Conservation (phyloP, 2,113 vertebrate species). For the Eleginops maclovinus region DNA sequence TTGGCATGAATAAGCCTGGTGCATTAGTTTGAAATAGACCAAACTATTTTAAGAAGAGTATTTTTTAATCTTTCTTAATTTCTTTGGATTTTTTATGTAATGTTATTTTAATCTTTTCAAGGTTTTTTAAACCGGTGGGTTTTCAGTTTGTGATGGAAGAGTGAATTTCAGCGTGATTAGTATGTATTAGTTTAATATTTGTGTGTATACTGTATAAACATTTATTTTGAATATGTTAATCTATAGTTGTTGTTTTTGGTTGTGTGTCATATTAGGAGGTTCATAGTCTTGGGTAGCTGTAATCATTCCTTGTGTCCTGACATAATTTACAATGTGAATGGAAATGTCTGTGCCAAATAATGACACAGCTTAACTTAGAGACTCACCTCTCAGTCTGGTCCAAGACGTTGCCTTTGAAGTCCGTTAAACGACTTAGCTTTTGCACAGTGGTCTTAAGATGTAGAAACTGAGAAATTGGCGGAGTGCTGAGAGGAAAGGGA, state of each 20-base stretch:
- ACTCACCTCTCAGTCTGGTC: conserved; percentile 3
- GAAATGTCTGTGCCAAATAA: neutral
- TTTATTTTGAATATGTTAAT: neutral
- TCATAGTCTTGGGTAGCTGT: neutral
- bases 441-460: conserved; percentile 13
- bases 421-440: conserved; percentile 26
- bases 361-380: neutral
- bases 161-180: no score
- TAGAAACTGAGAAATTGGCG: neutral
- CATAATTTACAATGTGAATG: neutral
- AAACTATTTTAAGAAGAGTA: no score
- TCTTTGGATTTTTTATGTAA: no score
- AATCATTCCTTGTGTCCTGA: neutral
- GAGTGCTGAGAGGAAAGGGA: conserved; percentile 15
- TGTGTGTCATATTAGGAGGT: neutral
- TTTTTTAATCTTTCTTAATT: no score
- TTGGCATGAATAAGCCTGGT: no score
- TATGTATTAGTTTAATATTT: neutral
- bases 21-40: no score
- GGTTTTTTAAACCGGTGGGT: no score
- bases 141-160: no score
- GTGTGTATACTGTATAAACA: neutral
- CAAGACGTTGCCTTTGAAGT: conserved; percentile 12
- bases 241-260: neutral
- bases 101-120: no score